Percentiles rank a stretch among this genome's conserved stretches.
Conservation (phyloP, 2,888 invertebrate genomes). For the Leptinotarsa juncta region DNA sequence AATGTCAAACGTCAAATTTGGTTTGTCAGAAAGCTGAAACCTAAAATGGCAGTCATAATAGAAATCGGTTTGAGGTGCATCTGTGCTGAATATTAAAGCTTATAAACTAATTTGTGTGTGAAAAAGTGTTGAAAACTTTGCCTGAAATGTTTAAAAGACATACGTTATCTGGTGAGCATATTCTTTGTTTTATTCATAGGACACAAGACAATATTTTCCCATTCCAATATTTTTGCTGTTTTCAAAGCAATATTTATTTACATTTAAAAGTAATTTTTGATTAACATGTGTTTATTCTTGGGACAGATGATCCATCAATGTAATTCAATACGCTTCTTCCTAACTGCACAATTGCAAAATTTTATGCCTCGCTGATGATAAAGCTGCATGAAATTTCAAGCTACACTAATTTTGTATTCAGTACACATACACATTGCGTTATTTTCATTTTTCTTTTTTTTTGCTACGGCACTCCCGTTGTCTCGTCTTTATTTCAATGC, state of each 20-base stretch:
- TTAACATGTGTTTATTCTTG: not conserved
- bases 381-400: slow-evolving; percentile 17
- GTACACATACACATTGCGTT: slow-evolving; percentile 14
- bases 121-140: slow-evolving; percentile 4
- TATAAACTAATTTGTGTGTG: slow-evolving; percentile 7
- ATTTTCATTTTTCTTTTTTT: slow-evolving; percentile 5
- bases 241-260: slow-evolving; percentile 7
- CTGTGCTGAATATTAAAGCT: slow-evolving; percentile 8
- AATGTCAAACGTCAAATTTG: not conserved
- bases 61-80: slow-evolving; percentile 11
- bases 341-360: slow-evolving; percentile 3
- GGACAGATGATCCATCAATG: not conserved
- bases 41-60: slow-evolving; percentile 19
- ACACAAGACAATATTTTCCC: not conserved
- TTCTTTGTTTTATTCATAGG: not conserved
- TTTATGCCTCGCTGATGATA: not conserved
- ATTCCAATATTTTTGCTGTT: not conserved
- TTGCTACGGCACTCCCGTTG: slow-evolving; percentile 3
- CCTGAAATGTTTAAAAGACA: not conserved
- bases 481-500: not conserved
- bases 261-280: not conserved
- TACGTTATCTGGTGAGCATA: not conserved
- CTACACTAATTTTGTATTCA: slow-evolving; percentile 15
- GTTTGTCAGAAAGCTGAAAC: not conserved
- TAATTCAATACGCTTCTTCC: not conserved